A percentile compares a stretch with the other conserved stretches of the same genome.
Evolutionary conservation across 2,797 vertebrate species (phyloP).

Genomic region (Lophotriccus pileatus): DNA sequence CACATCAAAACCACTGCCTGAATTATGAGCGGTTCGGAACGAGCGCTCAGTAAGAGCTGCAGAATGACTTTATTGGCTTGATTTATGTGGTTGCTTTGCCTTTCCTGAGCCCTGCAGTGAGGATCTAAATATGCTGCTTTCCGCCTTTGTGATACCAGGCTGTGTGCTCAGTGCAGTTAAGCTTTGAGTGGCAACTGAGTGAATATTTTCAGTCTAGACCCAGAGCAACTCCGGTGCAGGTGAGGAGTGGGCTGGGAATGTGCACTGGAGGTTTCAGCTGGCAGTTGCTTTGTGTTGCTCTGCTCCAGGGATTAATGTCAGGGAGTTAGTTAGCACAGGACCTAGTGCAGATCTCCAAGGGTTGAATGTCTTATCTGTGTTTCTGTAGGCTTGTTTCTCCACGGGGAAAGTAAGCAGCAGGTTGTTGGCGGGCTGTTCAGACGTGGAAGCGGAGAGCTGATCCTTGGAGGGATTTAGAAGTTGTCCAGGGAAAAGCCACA

Average conservation of each 20-base stretch:
- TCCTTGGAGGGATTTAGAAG: neutral
- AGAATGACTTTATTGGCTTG: neutral
- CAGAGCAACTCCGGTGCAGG: neutral
- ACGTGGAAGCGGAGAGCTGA: neutral
- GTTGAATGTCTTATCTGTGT: neutral
- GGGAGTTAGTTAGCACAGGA: neutral
- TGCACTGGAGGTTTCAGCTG: neutral
- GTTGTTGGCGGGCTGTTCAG: neutral
- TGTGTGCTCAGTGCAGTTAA: neutral
- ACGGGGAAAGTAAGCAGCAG: neutral
- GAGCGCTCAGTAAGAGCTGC: neutral
- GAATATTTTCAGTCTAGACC: neutral
- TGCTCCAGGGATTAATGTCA: neutral
- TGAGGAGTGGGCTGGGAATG: neutral
- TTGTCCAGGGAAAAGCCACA: neutral
- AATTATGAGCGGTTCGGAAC: neutral
- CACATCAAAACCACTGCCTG: conserved; percentile 23
- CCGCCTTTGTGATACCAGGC: neutral
- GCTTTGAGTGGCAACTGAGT: neutral
- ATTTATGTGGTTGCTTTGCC: neutral
- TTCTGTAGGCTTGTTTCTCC: neutral
- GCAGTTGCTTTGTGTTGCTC: neutral
- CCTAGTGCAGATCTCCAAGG: neutral
- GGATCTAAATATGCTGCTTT: neutral
- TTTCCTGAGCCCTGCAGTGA: neutral